Evolutionary conservation across 2,113 vertebrate genomes (phyloP).

Genomic region (Ophthalmotilapia sp.): DNA sequence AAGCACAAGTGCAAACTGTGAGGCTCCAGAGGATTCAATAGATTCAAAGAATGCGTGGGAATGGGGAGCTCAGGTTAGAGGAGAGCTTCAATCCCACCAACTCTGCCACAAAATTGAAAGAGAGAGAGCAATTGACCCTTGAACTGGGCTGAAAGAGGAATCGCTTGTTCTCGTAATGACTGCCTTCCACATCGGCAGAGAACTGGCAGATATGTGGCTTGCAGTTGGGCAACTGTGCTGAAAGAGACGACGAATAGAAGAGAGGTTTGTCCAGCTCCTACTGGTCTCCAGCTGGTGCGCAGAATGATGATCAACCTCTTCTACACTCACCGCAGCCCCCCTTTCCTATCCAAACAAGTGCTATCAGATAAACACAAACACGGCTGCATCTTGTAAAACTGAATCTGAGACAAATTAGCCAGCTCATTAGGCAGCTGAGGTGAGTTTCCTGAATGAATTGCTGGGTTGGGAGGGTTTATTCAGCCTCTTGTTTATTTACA

Average conservation of each 20-base stretch:
- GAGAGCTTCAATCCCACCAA: constrained; percentile 58
- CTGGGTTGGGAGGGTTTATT: constrained; percentile 19
- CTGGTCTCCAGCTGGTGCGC: constrained; percentile 51
- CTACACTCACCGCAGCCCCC: neutral
- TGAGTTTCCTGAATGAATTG: constrained; percentile 41
- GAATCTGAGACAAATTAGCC: constrained; percentile 53
- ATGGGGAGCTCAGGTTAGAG: constrained; percentile 56
- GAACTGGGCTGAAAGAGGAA: constrained; percentile 68
- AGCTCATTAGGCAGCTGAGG: constrained; percentile 55
- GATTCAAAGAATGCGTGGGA: constrained; percentile 64
- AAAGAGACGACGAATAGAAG: constrained; percentile 12
- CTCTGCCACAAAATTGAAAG: constrained; percentile 62
- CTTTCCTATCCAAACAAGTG: constrained; percentile 27
- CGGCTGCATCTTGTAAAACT: constrained; percentile 38
- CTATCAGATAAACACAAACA: constrained; percentile 53
- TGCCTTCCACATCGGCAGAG: constrained; percentile 42
- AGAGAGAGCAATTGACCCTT: constrained; percentile 68
- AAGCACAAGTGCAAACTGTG: constrained; percentile 65
- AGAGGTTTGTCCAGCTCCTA: constrained; percentile 26
- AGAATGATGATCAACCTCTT: constrained; percentile 34
- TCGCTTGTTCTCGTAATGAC: constrained; percentile 64
- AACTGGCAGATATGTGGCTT: constrained; percentile 29
- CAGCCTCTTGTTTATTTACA: constrained; percentile 51
- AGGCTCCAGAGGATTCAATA: constrained; percentile 49
- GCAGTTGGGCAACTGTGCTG: constrained; percentile 5